A percentile compares a stretch with the other conserved stretches of the same genome.
Conservation (phyloP, 2,797 vertebrate species). For the Girardinus metallicus region DNA sequence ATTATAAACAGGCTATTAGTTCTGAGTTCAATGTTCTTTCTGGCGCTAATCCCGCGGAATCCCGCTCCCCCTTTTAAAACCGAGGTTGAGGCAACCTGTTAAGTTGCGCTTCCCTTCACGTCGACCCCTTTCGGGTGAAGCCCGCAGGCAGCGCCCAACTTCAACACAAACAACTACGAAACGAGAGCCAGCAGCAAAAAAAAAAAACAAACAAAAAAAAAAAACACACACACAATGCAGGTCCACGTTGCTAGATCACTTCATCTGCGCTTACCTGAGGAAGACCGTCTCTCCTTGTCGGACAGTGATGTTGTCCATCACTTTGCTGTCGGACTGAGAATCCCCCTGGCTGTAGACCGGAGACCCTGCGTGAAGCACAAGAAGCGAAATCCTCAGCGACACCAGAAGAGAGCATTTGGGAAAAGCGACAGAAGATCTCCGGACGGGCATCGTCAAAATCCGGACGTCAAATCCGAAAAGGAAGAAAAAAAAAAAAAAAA, state of each 20-base stretch:
- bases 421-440: conserved; percentile 83
- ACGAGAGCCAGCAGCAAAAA: not conserved
- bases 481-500: not conserved
- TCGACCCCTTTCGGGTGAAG: not conserved
- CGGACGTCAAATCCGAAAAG: conserved; percentile 14
- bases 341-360: conserved; percentile 93
- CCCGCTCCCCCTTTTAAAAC: conserved; percentile 16
- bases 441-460: conserved; percentile 82
- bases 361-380: conserved; percentile 93
- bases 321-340: conserved; percentile 91
- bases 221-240: not conserved
- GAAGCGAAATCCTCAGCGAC: conserved; percentile 94
- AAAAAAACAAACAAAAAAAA: too few relatives aligned
- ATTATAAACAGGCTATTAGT: conserved; percentile 61
- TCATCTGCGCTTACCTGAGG: conserved; percentile 86
- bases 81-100: not conserved
- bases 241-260: too few relatives aligned
- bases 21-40: conserved; percentile 35
- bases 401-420: conserved; percentile 88
- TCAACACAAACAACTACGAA: not conserved
- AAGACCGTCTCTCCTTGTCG: conserved; percentile 94
- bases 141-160: not conserved
- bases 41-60: conserved; percentile 64
- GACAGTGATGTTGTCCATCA: conserved; percentile 98
- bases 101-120: not conserved